These are phyloP conservation scores for Carterocephalus palaemon DNA, from an alignment of 2,888 invertebrate genomes.

Conservation along the genomic window DNA sequence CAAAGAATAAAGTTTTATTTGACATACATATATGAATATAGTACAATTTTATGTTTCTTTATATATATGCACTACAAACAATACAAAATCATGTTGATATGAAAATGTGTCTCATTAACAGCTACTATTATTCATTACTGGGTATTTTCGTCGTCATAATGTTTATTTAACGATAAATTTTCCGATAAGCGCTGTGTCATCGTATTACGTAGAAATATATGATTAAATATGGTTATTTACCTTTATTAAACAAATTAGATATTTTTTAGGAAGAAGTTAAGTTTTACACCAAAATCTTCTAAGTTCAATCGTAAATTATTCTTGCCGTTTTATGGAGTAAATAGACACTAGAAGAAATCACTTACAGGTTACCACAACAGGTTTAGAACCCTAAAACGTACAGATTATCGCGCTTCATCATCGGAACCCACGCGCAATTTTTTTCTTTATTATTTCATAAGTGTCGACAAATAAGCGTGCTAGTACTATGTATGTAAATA, in stretches of 20 bases:
- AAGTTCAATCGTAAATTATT: no score
- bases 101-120: conserved; percentile 14
- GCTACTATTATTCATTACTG: conserved; percentile 19
- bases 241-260: background rate
- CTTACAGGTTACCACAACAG: no score
- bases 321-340: no score
- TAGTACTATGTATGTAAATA: background rate
- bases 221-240: conserved; percentile 15
- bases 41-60: background rate
- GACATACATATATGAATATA: no score
- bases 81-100: conserved; percentile 9
- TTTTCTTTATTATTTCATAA: background rate
- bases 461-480: background rate
- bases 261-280: no score
- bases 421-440: background rate
- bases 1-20: no score
- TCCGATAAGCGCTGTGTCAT: conserved; percentile 43
- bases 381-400: no score
- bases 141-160: conserved; percentile 35
- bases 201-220: conserved; percentile 29
- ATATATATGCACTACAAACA: background rate
- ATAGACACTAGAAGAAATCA: no score
- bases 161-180: conserved; percentile 54
- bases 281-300: no score
- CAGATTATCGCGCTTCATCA: background rate